Evolutionary conservation across 2,888 invertebrate species (phyloP).

Genomic region (Ashinkailepas kermadecensis): DNA sequence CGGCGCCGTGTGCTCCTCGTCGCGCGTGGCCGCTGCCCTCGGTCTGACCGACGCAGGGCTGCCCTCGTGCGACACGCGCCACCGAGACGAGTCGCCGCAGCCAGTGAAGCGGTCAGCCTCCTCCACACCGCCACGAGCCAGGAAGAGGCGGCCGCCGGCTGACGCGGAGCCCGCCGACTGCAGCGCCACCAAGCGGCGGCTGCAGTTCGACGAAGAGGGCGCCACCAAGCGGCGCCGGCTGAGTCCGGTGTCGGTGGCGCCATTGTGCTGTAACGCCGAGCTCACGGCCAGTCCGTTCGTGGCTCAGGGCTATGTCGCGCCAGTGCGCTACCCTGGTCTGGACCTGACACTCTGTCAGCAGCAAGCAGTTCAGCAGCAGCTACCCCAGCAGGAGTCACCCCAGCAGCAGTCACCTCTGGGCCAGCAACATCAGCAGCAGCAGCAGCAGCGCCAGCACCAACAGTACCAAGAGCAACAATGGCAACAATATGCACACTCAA

Average conservation of each 20-base stretch:
- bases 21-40: not conserved
- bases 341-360: not conserved
- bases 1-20: not conserved
- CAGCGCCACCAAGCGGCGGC: slow-evolving; percentile 11
- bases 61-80: not conserved
- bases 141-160: slow-evolving; percentile 12
- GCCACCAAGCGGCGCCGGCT: not conserved
- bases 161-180: slow-evolving; percentile 34
- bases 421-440: not conserved
- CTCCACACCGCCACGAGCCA: not conserved
- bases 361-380: not conserved
- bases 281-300: not conserved
- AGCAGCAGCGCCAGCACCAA: not conserved
- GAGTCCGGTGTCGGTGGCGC: not conserved
- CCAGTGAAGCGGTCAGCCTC: not conserved
- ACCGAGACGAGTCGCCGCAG: not conserved
- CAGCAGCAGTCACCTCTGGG: not conserved
- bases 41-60: not conserved
- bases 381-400: not conserved
- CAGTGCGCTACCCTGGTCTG: not conserved
- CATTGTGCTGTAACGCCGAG: not conserved
- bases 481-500: not conserved
- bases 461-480: not conserved
- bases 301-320: not conserved
- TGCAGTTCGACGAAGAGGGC: slow-evolving; percentile 12